Evolutionary conservation across 2,113 vertebrate species (phyloP).

Genomic region (Nerophis ophidion): DNA sequence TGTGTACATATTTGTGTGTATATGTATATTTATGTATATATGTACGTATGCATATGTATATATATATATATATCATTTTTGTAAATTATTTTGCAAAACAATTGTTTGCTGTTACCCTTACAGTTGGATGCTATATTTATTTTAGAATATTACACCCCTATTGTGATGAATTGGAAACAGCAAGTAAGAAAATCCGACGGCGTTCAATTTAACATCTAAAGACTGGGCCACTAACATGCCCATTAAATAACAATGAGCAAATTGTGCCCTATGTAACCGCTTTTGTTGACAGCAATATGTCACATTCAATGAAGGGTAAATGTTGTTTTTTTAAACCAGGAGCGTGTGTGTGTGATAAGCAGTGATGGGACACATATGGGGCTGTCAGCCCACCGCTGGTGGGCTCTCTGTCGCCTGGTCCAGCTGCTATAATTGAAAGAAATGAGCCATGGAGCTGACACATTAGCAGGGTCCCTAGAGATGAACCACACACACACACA

Average conservation of each 20-base stretch:
- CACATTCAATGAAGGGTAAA: conserved; percentile 56
- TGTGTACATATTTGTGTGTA: no score
- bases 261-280: conserved; percentile 41
- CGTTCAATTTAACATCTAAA: conserved; percentile 30
- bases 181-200: conserved; percentile 11
- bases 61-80: no score
- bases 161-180: conserved; percentile 15
- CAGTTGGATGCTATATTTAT: conserved; percentile 1
- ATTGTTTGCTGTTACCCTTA: conserved; percentile 11
- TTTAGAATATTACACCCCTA: no score
- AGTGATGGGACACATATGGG: conserved; percentile 63
- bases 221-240: conserved; percentile 25
- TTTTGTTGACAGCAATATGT: conserved; percentile 50
- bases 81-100: no score
- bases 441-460: conserved; percentile 74
- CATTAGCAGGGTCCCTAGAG: conserved; percentile 66
- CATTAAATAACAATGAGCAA: conserved; percentile 50
- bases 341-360: conserved; percentile 59
- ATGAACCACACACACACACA: conserved; percentile 43
- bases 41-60: no score
- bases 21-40: no score
- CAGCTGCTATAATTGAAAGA: conserved; percentile 76
- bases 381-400: conserved; percentile 58
- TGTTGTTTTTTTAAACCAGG: conserved; percentile 44
- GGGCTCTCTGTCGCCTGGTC: conserved; percentile 57